Percentiles rank a stretch among this genome's conserved stretches.
Conservation (phyloP, 1,140 invertebrate species). For the Conopomorpha cramerella region DNA sequence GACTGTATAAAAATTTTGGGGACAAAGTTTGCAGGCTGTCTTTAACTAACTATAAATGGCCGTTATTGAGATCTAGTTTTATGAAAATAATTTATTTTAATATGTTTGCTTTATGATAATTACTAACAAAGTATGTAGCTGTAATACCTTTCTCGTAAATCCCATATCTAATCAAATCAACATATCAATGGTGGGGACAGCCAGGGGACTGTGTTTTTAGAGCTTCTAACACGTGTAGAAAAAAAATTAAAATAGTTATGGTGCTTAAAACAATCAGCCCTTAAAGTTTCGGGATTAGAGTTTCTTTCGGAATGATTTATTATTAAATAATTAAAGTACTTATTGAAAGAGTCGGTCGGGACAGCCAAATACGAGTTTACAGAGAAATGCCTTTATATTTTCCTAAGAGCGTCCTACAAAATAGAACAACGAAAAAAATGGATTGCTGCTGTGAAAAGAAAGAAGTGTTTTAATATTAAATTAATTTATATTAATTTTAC, state of each 20-base stretch:
- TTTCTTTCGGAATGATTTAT: slow-evolving; percentile 1
- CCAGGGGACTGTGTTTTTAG: slow-evolving; percentile 2
- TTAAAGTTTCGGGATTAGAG: not conserved
- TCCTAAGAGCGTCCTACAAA: too few relatives aligned
- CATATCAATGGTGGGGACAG: not conserved
- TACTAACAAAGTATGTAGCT: slow-evolving; percentile 5
- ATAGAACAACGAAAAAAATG: too few relatives aligned
- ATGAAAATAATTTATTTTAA: slow-evolving; percentile 7
- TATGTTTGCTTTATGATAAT: slow-evolving; percentile 7
- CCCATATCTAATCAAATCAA: not conserved
- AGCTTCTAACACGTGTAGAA: not conserved
- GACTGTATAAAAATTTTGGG: slow-evolving; percentile 3
- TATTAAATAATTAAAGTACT: not conserved
- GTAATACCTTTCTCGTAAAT: not conserved
- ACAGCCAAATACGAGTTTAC: not conserved
- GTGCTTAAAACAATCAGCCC: not conserved
- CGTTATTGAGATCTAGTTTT: slow-evolving; percentile 6
- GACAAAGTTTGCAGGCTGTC: slow-evolving; percentile 8
- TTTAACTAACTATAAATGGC: slow-evolving; percentile 7
- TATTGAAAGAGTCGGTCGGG: not conserved
- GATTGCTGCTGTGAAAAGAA: too few relatives aligned
- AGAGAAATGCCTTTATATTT: not conserved
- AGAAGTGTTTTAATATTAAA: too few relatives aligned
- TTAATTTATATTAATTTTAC: too few relatives aligned
- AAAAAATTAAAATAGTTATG: slow-evolving; percentile 1